A percentile compares a stretch with the other conserved stretches of the same genome.
phyloP scores from a whole-genome alignment of 2,888 invertebrate species.

The Biston stratarius region DNA sequence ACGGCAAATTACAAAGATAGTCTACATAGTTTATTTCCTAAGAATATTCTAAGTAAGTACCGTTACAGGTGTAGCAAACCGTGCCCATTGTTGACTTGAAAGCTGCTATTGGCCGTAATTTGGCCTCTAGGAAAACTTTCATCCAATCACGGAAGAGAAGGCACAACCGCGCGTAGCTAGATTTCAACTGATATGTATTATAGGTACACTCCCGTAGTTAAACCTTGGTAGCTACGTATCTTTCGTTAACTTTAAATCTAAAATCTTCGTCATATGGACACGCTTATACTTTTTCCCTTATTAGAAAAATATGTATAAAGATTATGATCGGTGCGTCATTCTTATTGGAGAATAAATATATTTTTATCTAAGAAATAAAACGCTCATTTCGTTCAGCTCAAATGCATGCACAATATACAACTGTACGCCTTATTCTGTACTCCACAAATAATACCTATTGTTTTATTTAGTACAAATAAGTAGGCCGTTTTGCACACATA shows the following conservation, averaged over 20 bases:
- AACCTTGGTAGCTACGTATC: constrained; percentile 32
- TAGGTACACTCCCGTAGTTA: constrained; percentile 25
- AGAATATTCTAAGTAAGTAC: constrained; percentile 45
- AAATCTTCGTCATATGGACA: neutral
- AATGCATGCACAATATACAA: too few species aligned
- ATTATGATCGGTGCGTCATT: too few species aligned
- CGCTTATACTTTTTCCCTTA: too few species aligned
- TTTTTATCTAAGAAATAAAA: too few species aligned
- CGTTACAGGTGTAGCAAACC: constrained; percentile 66
- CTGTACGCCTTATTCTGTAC: too few species aligned
- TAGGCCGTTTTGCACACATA: too few species aligned
- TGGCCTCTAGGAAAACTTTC: constrained; percentile 45
- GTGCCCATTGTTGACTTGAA: constrained; percentile 68
- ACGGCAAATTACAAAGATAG: neutral
- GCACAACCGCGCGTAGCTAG: constrained; percentile 57
- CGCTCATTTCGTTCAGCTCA: too few species aligned
- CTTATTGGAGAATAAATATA: too few species aligned
- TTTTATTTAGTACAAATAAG: too few species aligned
- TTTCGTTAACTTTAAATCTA: constrained; percentile 22
- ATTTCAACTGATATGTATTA: constrained; percentile 52
- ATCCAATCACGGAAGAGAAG: constrained; percentile 75
- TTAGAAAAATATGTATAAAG: neutral
- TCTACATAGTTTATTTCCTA: constrained; percentile 15
- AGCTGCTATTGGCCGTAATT: constrained; percentile 43
- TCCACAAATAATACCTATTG: too few species aligned